Percentiles rank a stretch among this genome's conserved stretches.
phyloP scores from a whole-genome alignment of 2,797 vertebrate genomes.

The Amniataba percoides region DNA sequence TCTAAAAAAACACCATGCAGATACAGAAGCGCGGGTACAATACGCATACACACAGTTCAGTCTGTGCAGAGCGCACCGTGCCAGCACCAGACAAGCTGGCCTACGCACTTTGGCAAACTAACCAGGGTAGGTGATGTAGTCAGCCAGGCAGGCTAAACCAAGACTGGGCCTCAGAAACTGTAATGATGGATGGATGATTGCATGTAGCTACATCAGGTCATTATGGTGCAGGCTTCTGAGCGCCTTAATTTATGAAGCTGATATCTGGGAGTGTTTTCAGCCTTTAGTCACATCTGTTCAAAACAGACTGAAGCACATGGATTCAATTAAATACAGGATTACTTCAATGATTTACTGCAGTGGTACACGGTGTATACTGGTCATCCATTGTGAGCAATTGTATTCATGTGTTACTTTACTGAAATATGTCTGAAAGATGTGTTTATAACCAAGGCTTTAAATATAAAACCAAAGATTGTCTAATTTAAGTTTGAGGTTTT shows the following conservation, averaged over 20 bases:
- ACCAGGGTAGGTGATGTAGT: constrained; percentile 17
- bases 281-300: constrained; percentile 42
- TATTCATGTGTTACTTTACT: neutral
- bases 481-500: constrained; percentile 27
- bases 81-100: constrained; percentile 33
- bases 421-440: neutral
- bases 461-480: constrained; percentile 18
- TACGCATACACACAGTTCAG: constrained; percentile 21
- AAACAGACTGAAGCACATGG: constrained; percentile 30
- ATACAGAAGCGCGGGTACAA: constrained; percentile 10
- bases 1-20: neutral
- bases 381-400: neutral
- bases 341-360: constrained; percentile 16
- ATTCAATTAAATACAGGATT: constrained; percentile 8
- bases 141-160: constrained; percentile 30
- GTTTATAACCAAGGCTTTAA: constrained; percentile 8
- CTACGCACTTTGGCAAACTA: constrained; percentile 17
- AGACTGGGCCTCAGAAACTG: constrained; percentile 11
- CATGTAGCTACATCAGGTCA: constrained; percentile 3
- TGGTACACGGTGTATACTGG: neutral
- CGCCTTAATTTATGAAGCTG: constrained; percentile 14
- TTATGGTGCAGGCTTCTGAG: constrained; percentile 20
- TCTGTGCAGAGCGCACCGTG: constrained; percentile 1
- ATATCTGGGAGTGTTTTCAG: constrained; percentile 33
- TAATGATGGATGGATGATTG: constrained; percentile 37